Evolutionary conservation across 2,113 vertebrate species (phyloP).

Genomic region (Cygnus buccinator): DNA sequence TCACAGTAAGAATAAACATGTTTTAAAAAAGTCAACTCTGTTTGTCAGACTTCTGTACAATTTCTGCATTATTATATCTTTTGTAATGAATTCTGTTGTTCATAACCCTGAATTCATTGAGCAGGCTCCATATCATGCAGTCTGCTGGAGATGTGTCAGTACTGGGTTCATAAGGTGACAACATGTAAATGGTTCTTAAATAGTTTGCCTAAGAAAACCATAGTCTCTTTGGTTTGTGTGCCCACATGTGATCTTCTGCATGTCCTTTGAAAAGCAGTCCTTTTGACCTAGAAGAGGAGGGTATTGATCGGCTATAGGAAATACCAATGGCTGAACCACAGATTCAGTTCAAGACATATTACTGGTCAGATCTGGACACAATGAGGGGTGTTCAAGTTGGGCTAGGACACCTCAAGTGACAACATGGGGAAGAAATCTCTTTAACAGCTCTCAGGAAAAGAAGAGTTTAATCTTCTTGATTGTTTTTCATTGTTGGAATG

Average conservation of each 20-base stretch:
- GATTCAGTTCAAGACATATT: not conserved
- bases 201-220: not conserved
- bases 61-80: not conserved
- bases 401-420: not conserved
- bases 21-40: not conserved
- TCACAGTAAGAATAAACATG: not conserved
- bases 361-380: not conserved
- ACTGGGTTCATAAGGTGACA: not conserved
- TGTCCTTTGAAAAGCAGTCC: not conserved
- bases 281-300: not conserved
- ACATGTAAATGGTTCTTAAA: not conserved
- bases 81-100: not conserved
- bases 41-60: not conserved
- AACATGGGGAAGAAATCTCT: not conserved
- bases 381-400: too few relatives aligned
- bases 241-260: not conserved
- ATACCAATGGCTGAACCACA: not conserved
- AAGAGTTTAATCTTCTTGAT: not conserved
- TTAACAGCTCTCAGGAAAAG: not conserved
- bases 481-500: not conserved
- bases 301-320: not conserved
- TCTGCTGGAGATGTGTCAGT: not conserved
- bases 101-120: not conserved
- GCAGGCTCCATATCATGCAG: not conserved
- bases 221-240: not conserved